Percentiles rank a stretch among this genome's conserved stretches.
These are phyloP conservation scores for Trachurus trachurus DNA, from an alignment of 2,797 vertebrate genomes.

Conservation along the genomic window DNA sequence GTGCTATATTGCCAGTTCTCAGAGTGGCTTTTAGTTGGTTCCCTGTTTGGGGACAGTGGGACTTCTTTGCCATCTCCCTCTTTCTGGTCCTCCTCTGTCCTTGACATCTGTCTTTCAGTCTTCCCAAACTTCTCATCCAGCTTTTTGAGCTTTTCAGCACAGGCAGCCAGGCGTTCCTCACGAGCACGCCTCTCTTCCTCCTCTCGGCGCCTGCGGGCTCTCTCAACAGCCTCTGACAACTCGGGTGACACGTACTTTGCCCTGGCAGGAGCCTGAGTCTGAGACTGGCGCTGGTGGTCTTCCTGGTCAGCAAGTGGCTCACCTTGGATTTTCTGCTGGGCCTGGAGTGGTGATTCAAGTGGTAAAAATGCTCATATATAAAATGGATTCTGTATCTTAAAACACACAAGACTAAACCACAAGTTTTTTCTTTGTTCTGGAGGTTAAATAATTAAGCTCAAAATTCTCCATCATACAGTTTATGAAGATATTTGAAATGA, in stretches of 20 bases:
- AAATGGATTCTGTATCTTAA: background rate
- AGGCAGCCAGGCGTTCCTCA: slow-evolving; percentile 95
- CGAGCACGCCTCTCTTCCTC: slow-evolving; percentile 95
- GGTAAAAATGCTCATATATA: background rate
- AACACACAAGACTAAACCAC: background rate
- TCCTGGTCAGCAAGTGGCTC: slow-evolving; percentile 91
- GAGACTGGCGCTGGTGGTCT: slow-evolving; percentile 83
- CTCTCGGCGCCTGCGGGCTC: slow-evolving; percentile 93
- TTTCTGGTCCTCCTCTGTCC: slow-evolving; percentile 84
- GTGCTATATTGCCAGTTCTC: slow-evolving; percentile 86
- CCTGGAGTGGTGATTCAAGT: slow-evolving; percentile 30
- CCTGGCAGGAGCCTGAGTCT: slow-evolving; percentile 84
- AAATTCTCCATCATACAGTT: too few relatives aligned
- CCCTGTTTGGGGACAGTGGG: slow-evolving; percentile 81
- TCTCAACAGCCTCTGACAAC: slow-evolving; percentile 95
- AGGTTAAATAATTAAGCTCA: background rate
- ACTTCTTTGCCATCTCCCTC: slow-evolving; percentile 85
- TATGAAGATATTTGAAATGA: background rate
- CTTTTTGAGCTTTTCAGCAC: slow-evolving; percentile 97
- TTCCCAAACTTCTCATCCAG: slow-evolving; percentile 95
- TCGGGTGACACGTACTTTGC: slow-evolving; percentile 94
- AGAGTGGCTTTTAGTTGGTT: slow-evolving; percentile 79
- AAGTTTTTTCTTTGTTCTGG: background rate
- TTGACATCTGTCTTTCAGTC: slow-evolving; percentile 88
- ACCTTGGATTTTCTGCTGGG: slow-evolving; percentile 87